Evolutionary conservation across 2,113 vertebrate genomes (phyloP), one percentile per base, ranked within the genome.

Genomic region (Pygoscelis adeliae): DNA sequence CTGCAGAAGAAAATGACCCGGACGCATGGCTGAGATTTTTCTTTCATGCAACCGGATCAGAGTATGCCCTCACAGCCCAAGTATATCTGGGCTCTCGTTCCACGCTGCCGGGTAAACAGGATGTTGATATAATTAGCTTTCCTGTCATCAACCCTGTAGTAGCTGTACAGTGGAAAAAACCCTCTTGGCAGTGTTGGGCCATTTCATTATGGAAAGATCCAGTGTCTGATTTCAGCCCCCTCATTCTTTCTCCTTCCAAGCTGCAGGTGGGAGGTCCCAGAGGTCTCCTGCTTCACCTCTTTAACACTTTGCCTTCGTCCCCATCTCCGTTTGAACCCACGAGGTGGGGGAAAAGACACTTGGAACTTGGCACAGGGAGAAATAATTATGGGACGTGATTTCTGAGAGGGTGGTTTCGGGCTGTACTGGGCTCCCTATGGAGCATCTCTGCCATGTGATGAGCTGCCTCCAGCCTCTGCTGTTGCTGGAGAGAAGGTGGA

Each of bases 61-160:
- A 87, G 56, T 4, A 32, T 82, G 89, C 77, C 89, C 73, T 80
- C 81, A 80, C 15, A 67, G 38, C 90, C 66, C 83, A 61, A 92
- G 80, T 26, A 13, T 56, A 36, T 82, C 80, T 76, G 34, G 59
- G 92, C 77, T 92, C 73, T 49, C 9, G 46, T 83, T 95, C 78
- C 91, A 66, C 0, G 3, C 62, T 94, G 52, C n/a, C 1, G 74
- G 62, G 89, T 96, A 95, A 97, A 95, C 93, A 97, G 97, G 96
- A 97, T 87, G 95, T 96, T 97, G 96, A 89, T 97, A 97, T 96
- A 95, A 96, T 97, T 95, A 95, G 74, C 95, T 90, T 97, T 97
- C 95, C 96, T 95, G 86, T 92, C 95, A 96, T 94, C 92, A 87
- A 62, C 55, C 83, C 80, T 92, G 87, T 34, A 93, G 96, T 63